A percentile compares a stretch with the other conserved stretches of the same genome.
Conservation (phyloP, 2,113 vertebrate genomes). For the Cariama cristata region DNA sequence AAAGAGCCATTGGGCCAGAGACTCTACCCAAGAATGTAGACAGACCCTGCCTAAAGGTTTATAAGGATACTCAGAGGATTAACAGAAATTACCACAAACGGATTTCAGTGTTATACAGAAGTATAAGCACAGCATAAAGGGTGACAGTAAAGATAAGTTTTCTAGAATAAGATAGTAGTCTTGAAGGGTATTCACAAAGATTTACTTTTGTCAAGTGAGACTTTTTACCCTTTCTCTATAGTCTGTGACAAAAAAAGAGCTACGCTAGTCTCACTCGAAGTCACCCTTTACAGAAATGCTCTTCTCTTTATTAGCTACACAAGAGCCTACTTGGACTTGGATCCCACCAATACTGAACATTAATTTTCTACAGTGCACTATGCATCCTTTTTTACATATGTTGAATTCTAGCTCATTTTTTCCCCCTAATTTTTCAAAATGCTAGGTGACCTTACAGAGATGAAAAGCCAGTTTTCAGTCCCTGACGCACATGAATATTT, state of each 20-base stretch:
- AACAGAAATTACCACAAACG: background rate
- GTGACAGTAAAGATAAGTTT: background rate
- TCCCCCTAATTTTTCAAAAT: background rate
- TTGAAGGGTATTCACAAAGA: background rate
- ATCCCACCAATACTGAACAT: background rate
- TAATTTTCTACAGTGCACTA: background rate
- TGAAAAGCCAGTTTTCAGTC: background rate
- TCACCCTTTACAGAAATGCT: background rate
- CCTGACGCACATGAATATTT: background rate
- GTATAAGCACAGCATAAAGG: background rate
- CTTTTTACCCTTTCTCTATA: background rate
- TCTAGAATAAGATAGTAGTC: background rate
- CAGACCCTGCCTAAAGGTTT: background rate
- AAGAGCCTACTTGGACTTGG: background rate
- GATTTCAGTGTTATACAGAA: background rate
- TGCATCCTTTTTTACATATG: background rate
- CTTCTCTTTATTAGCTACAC: background rate
- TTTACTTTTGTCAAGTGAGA: background rate
- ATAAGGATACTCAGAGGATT: background rate
- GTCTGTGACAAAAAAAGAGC: background rate
- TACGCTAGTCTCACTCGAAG: background rate
- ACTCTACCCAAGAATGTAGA: background rate
- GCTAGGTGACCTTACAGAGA: background rate
- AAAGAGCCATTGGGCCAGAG: background rate
- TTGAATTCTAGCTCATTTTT: background rate